Evolutionary conservation across 2,113 vertebrate genomes (phyloP).

Genomic region (Hypocryptadius cinnamomeus): DNA sequence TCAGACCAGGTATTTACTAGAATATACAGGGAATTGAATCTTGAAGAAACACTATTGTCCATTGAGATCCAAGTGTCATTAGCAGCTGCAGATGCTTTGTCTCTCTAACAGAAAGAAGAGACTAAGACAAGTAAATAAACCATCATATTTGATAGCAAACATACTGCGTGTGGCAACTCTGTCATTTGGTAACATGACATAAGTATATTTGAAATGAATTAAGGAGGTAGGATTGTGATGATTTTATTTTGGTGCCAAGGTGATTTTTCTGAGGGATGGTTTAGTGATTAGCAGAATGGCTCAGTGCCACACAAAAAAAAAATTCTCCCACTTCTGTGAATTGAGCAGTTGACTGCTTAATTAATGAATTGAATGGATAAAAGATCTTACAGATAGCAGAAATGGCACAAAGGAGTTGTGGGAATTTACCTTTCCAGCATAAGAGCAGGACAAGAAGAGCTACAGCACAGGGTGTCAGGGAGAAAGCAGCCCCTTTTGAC

Average conservation of each 20-base stretch:
- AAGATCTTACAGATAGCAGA: not conserved
- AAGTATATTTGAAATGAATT: not conserved
- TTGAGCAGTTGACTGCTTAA: not conserved
- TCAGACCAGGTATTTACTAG: not conserved
- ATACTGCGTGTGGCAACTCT: not conserved
- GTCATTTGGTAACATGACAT: not conserved
- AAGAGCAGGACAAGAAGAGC: not conserved
- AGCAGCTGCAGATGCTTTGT: not conserved
- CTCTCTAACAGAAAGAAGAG: not conserved
- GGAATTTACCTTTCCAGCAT: not conserved
- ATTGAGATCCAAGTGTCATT: not conserved
- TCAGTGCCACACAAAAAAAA: not conserved
- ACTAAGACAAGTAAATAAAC: not conserved
- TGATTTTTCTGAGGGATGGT: not conserved
- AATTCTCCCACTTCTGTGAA: fast-evolving
- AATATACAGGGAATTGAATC: not conserved
- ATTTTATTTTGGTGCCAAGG: not conserved
- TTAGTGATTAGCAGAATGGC: not conserved
- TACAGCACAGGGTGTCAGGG: not conserved
- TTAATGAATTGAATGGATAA: not conserved
- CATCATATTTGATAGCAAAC: not conserved
- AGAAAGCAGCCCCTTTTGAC: not conserved
- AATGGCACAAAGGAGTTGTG: not conserved
- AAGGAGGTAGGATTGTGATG: not conserved
- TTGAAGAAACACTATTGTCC: not conserved